Percentiles rank a stretch among this genome's conserved stretches.
These are phyloP conservation scores for Zaprionus bogoriensis DNA, from an alignment of 2,888 invertebrate species.

Conservation along the genomic window DNA sequence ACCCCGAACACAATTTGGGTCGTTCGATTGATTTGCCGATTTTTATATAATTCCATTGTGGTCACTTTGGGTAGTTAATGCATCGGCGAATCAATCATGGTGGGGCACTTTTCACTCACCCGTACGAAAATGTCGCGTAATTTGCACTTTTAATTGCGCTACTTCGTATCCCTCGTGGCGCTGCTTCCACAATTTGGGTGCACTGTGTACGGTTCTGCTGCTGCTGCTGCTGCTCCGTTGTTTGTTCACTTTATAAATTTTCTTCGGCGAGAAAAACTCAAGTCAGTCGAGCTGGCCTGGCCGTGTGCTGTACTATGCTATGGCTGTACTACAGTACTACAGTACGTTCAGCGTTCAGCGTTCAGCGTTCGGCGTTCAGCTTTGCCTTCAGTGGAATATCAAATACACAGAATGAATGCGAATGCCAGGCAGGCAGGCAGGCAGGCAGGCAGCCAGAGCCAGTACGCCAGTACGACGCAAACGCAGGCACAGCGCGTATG, in stretches of 20 bases:
- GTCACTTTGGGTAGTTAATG: slow-evolving; percentile 60
- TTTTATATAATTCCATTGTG: slow-evolving; percentile 77
- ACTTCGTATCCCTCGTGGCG: not conserved
- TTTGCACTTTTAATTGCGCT: slow-evolving; percentile 71
- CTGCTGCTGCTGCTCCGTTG: slow-evolving; percentile 26
- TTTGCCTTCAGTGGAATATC: slow-evolving; percentile 79
- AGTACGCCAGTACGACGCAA: slow-evolving; percentile 69
- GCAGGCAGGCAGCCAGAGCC: slow-evolving; percentile 41
- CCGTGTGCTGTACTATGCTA: not conserved
- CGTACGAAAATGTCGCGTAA: slow-evolving; percentile 73
- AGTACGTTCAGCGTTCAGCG: slow-evolving; percentile 21
- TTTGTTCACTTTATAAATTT: slow-evolving; percentile 78
- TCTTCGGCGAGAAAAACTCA: slow-evolving; percentile 74
- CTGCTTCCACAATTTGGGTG: not conserved
- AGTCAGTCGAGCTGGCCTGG: slow-evolving; percentile 43
- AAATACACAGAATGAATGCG: slow-evolving; percentile 79
- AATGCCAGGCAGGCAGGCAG: slow-evolving; percentile 69
- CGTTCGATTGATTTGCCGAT: slow-evolving; percentile 53
- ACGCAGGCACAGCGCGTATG: slow-evolving; percentile 61
- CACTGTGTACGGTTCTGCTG: slow-evolving; percentile 40
- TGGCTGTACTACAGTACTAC: slow-evolving; percentile 21
- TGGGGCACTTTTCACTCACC: slow-evolving; percentile 77
- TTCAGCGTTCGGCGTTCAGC: slow-evolving; percentile 49
- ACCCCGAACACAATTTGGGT: slow-evolving; percentile 55
- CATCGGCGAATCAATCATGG: slow-evolving; percentile 67